Evolutionary conservation across 1,140 invertebrate species (phyloP).

Genomic region (Ectropis grisescens): DNA sequence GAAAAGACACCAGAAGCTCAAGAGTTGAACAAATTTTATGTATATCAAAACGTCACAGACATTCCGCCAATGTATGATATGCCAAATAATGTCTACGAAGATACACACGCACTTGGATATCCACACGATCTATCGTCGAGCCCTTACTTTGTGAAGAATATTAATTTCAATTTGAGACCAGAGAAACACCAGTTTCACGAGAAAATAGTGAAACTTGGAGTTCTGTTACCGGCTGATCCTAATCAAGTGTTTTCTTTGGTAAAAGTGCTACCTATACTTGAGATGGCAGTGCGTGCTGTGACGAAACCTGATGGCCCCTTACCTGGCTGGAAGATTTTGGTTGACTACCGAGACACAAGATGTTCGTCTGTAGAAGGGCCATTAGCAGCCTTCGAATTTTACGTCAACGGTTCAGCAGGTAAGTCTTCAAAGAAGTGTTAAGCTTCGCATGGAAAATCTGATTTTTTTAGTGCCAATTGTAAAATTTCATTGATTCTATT

Average conservation of each 20-base stretch:
- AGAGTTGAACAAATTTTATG: slow-evolving; percentile 35
- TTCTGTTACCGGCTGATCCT: slow-evolving; percentile 77
- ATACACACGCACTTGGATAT: slow-evolving; percentile 62
- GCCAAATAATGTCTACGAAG: slow-evolving; percentile 61
- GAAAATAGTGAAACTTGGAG: slow-evolving; percentile 73
- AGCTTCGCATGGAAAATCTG: too few species aligned
- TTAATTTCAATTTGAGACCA: slow-evolving; percentile 47
- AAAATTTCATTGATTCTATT: too few species aligned
- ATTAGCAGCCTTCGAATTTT: slow-evolving; percentile 84
- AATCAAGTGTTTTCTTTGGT: slow-evolving; percentile 76
- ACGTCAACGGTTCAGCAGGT: slow-evolving; percentile 78
- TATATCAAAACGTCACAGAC: slow-evolving; percentile 25
- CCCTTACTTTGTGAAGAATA: slow-evolving; percentile 51
- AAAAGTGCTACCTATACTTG: slow-evolving; percentile 80
- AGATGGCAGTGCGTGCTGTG: slow-evolving; percentile 78
- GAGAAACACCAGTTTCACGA: slow-evolving; percentile 34
- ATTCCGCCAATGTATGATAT: slow-evolving; percentile 11
- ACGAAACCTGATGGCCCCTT: slow-evolving; percentile 72
- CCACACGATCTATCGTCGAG: slow-evolving; percentile 40
- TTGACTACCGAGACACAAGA: slow-evolving; percentile 80
- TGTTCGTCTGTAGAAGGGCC: slow-evolving; percentile 85
- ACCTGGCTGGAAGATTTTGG: slow-evolving; percentile 76
- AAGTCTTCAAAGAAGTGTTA: too few species aligned
- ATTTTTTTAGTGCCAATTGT: too few species aligned
- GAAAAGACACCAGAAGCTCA: slow-evolving; percentile 24